A percentile compares a stretch with the other conserved stretches of the same genome.
Evolutionary conservation across 2,888 invertebrate species (phyloP).

Genomic region (Ectobius pallidus): DNA sequence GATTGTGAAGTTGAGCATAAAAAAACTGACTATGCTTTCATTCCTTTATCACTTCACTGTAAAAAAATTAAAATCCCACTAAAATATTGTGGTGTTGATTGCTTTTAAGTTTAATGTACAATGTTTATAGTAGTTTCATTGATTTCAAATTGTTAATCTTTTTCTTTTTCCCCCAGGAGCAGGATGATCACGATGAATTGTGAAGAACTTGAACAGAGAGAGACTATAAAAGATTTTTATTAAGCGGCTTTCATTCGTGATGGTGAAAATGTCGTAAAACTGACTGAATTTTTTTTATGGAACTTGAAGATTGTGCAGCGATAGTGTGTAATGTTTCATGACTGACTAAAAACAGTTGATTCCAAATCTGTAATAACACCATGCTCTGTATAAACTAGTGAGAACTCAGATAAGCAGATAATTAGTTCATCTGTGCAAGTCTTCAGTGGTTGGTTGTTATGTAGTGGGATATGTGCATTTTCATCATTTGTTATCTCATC

Average conservation of each 20-base stretch:
- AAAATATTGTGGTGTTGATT: too few relatives aligned
- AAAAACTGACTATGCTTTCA: too few relatives aligned
- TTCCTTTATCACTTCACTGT: too few relatives aligned
- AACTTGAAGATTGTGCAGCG: slow-evolving; percentile 1
- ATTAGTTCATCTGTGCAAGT: neutral
- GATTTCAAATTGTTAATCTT: neutral
- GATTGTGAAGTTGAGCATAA: too few relatives aligned
- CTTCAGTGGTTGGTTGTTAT: slow-evolving; percentile 18
- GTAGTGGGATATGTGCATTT: slow-evolving; percentile 19
- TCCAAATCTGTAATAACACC: neutral
- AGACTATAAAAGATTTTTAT: slow-evolving; percentile 19
- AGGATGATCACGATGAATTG: slow-evolving; percentile 60
- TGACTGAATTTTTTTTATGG: slow-evolving; percentile 1
- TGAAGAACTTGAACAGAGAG: slow-evolving; percentile 49
- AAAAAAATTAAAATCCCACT: too few relatives aligned
- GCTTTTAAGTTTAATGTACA: neutral
- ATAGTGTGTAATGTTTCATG: neutral
- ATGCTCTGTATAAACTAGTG: slow-evolving; percentile 11
- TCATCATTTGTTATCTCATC: neutral
- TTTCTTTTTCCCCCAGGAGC: slow-evolving; percentile 39
- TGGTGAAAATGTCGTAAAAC: slow-evolving; percentile 11
- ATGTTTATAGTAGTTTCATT: neutral
- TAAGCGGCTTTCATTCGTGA: slow-evolving; percentile 9
- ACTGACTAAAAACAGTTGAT: neutral
- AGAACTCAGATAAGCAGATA: neutral